Base-by-base conservation (phyloP, 2,888 invertebrate species). In the Xestoiulus laeticollis region DNA sequence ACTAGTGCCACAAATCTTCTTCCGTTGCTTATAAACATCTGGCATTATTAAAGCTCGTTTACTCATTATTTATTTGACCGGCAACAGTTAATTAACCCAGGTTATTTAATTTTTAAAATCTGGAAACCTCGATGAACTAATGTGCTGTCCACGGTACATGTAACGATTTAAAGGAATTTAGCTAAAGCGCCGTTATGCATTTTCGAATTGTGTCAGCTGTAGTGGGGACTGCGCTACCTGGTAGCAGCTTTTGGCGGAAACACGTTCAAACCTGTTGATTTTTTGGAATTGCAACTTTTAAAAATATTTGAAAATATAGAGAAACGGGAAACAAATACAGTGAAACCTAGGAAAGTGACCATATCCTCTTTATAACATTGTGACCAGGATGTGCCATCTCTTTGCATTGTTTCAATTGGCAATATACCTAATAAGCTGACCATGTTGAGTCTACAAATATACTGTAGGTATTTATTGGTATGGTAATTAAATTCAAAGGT, bases 21-120 rank as follows among this genome's bases (percentile, higher is more conserved):
- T 88, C 5, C 87, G 85, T 30, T 87, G 87, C 53, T 88, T 88
- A 48, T 87, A 87, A n/a, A 88, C 86, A 85, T 88, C 88, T 38
- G 88, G 88, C 26, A 85, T 83, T n/a, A 88, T 43, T n/a, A 78
- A 30, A 78, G 30, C 78, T 30, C 78, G 78, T 14, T 78, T 78
- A 12, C 78, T 78, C 78, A 78, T 78, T 30, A 78, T 78, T 78
- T 30, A 10, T 8, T 78, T 30, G 12, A 30, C 30, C 78, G 16
- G 78, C 16, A 22, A 22, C 78, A 1, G 14, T 78, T 59, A 78
- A 78, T 78, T 30, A 78, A 14, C 14, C 30, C 78, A 78, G 30
- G 16, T 26, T 30, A n/a, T 78, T 78, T 30, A 78, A 78, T 30
- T 30, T 78, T 78, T 30, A 14, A 48, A 78, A 78, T 26, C 8